Conservation (phyloP, 2,888 invertebrate species). For the Melinaea menophilus region DNA sequence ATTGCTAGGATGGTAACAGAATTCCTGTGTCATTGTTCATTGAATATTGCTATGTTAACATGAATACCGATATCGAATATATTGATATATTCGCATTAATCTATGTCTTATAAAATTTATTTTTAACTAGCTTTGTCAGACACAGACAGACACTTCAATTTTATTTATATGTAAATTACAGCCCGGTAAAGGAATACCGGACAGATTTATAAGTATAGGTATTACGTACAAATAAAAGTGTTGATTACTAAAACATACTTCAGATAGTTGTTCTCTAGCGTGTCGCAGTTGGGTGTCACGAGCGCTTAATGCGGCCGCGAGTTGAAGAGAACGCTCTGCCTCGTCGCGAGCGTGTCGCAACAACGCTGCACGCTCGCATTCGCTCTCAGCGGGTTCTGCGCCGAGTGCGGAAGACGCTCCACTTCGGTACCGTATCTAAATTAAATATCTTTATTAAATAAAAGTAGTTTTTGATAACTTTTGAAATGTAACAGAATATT, state of each 20-base stretch:
- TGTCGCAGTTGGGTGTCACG: constrained; percentile 91
- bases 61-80: not conserved
- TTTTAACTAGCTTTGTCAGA: no score
- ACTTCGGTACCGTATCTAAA: constrained; percentile 82
- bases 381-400: constrained; percentile 82
- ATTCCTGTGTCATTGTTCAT: not conserved
- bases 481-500: not conserved
- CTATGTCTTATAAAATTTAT: no score
- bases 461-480: no score
- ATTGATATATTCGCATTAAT: not conserved
- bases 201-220: no score
- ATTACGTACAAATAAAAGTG: no score
- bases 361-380: constrained; percentile 92
- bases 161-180: no score
- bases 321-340: constrained; percentile 89
- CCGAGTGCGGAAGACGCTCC: constrained; percentile 84
- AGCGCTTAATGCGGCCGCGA: constrained; percentile 92
- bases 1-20: not conserved
- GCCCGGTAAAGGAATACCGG: no score
- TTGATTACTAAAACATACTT: constrained; percentile 68
- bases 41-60: not conserved
- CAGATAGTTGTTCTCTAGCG: constrained; percentile 89
- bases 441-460: constrained; percentile 14
- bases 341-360: constrained; percentile 93
- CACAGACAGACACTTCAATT: no score